Evolutionary conservation across 2,113 vertebrate genomes (phyloP).

Genomic region (Fukomys damarensis): DNA sequence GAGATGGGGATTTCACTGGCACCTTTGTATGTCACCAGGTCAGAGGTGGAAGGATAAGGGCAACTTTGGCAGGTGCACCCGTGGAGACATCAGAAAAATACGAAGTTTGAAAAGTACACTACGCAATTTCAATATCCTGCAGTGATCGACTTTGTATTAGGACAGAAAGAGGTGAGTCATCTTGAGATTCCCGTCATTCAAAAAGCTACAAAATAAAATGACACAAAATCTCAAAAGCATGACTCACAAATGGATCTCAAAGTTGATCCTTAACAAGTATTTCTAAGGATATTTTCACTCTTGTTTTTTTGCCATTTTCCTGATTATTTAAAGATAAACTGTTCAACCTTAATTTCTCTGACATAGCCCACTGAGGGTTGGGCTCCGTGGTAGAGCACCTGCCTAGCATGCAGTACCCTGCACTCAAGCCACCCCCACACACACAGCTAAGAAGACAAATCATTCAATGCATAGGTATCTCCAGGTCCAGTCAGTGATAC

Average conservation of each 20-base stretch:
- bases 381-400: not conserved
- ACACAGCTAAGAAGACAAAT: not conserved
- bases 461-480: not conserved
- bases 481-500: not conserved
- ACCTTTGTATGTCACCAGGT: not conserved
- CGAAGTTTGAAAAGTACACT: not conserved
- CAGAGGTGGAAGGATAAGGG: not conserved
- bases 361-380: not conserved
- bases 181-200: not conserved
- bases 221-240: not conserved
- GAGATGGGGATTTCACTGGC: too few species aligned
- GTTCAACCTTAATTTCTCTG: not conserved
- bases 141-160: not conserved
- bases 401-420: not conserved
- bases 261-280: not conserved
- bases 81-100: not conserved
- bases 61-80: not conserved
- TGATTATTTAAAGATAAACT: constrained; percentile 39
- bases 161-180: not conserved
- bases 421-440: too few species aligned
- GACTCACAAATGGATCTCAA: not conserved
- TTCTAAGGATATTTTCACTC: not conserved
- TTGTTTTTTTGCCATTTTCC: not conserved
- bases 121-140: not conserved
- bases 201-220: not conserved